Evolutionary conservation across 2,113 vertebrate genomes (phyloP).

Genomic region (Pteropus alecto): DNA sequence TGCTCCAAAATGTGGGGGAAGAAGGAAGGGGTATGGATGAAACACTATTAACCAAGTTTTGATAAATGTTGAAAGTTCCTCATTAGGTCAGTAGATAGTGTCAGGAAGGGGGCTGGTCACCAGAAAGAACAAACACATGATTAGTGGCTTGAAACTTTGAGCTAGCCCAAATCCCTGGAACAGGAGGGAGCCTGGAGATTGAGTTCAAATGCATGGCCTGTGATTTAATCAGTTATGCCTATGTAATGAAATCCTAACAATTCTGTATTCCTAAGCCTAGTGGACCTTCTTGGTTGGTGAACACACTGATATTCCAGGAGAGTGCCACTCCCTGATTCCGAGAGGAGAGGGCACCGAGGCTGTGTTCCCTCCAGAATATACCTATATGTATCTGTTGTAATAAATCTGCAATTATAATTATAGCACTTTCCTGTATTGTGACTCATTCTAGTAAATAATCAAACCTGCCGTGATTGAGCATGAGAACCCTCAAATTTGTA

Average conservation of each 20-base stretch:
- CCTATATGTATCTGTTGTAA: no score
- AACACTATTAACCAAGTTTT: neutral
- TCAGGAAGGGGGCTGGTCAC: neutral
- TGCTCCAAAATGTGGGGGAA: neutral
- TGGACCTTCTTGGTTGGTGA: neutral
- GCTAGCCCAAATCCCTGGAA: neutral
- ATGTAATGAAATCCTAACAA: neutral
- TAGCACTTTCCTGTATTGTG: neutral
- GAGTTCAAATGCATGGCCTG: neutral
- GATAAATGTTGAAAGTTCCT: neutral
- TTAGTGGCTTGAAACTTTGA: neutral
- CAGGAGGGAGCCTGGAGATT: neutral
- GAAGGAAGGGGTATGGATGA: neutral
- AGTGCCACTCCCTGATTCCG: neutral
- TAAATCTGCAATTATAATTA: neutral
- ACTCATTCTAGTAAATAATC: neutral
- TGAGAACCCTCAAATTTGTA: neutral
- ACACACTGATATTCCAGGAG: neutral
- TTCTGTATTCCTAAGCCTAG: neutral
- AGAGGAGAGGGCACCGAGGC: neutral
- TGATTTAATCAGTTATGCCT: neutral
- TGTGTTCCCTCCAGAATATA: neutral
- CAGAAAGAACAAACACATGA: neutral
- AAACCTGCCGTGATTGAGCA: neutral
- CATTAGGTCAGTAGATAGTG: neutral